These are phyloP conservation scores for Atta colombica DNA, from an alignment of 1,140 invertebrate species.

Conservation along the genomic window DNA sequence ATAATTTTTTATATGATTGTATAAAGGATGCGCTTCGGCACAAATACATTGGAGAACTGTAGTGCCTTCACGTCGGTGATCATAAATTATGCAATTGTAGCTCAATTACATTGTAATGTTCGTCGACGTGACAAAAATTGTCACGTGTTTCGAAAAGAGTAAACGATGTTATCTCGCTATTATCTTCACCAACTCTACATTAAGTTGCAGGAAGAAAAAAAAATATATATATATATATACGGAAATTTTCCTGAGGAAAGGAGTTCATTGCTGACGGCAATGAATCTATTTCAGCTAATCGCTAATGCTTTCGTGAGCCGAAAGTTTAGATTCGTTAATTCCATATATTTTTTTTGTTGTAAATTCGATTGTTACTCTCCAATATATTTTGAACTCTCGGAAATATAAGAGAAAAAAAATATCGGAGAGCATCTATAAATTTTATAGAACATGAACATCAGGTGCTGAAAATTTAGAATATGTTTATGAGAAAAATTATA, in stretches of 20 bases:
- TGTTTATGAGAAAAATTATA: slow-evolving; percentile 14
- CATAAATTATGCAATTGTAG: slow-evolving; percentile 40
- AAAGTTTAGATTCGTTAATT: slow-evolving; percentile 24
- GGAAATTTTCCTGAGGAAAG: slow-evolving; percentile 43
- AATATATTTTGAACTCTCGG: not conserved
- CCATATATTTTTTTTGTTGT: slow-evolving; percentile 9
- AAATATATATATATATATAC: slow-evolving; percentile 38
- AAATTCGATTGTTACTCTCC: slow-evolving; percentile 21
- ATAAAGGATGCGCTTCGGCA: slow-evolving; percentile 11
- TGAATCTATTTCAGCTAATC: slow-evolving; percentile 66
- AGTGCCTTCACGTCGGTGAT: slow-evolving; percentile 45
- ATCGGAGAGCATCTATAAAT: slow-evolving; percentile 20
- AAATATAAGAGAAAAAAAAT: slow-evolving; percentile 13
- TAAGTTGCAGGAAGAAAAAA: slow-evolving; percentile 73
- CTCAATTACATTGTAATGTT: slow-evolving; percentile 43
- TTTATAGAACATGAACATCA: slow-evolving; percentile 23
- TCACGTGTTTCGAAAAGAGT: not conserved
- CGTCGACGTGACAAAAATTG: not conserved
- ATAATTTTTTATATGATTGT: slow-evolving; percentile 52
- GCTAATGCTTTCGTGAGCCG: not conserved
- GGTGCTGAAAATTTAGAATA: slow-evolving; percentile 11
- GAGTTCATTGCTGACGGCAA: slow-evolving; percentile 68
- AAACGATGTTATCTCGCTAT: slow-evolving; percentile 4
- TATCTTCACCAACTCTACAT: slow-evolving; percentile 73
- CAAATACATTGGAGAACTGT: slow-evolving; percentile 39